A percentile compares a stretch with the other conserved stretches of the same genome.
phyloP scores from a whole-genome alignment of 2,113 vertebrate genomes.

The Neotoma lepida region DNA sequence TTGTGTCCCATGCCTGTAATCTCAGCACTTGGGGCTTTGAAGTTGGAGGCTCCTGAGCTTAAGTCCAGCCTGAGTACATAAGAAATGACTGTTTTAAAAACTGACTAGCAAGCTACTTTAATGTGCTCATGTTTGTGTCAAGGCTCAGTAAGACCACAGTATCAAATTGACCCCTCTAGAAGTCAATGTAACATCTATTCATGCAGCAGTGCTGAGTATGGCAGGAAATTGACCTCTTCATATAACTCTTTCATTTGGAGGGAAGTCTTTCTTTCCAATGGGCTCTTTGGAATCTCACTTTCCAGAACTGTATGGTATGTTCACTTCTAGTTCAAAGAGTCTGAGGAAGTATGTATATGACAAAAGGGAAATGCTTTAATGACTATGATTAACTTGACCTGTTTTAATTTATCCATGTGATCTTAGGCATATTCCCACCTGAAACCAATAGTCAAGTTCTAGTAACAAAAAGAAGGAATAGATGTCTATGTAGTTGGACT shows the following conservation, averaged over 20 bases:
- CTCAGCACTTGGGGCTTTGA: not conserved
- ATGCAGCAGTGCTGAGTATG: not conserved
- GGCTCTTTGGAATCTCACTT: not conserved
- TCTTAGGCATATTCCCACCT: not conserved
- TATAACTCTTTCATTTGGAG: not conserved
- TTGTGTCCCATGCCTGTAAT: not conserved
- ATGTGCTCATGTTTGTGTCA: not conserved
- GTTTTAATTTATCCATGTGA: not conserved
- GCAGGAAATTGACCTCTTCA: not conserved
- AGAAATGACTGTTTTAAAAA: not conserved
- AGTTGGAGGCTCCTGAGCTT: not conserved
- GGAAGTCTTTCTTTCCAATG: not conserved
- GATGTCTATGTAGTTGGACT: not conserved
- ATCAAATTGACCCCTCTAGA: not conserved
- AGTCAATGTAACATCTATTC: not conserved
- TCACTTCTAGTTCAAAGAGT: no score
- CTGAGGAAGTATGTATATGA: not conserved
- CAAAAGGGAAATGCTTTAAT: not conserved
- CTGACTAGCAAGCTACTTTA: not conserved
- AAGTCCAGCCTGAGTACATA: not conserved
- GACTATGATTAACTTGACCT: not conserved
- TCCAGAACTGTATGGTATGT: not conserved
- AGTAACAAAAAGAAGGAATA: not conserved
- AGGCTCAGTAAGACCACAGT: not conserved
- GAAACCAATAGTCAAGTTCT: no score